Percentiles rank a stretch among this genome's conserved stretches.
These are phyloP conservation scores for Etheostoma perlongum DNA, from an alignment of 2,797 vertebrate species.

Conservation along the genomic window DNA sequence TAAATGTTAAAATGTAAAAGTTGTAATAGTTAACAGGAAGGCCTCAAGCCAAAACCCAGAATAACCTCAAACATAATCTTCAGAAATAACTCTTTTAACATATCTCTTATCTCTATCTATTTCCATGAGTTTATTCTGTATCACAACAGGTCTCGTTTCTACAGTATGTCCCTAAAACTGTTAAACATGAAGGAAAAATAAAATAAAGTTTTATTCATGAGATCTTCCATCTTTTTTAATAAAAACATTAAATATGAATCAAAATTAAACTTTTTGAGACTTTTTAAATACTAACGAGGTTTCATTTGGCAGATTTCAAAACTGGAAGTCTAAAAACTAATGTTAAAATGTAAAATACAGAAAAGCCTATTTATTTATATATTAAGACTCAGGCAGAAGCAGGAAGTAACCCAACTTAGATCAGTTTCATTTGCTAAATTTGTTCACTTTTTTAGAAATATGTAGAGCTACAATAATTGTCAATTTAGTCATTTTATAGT, in stretches of 20 bases:
- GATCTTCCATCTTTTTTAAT: background rate
- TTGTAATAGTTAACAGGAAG: slow-evolving; percentile 28
- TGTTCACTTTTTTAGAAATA: background rate
- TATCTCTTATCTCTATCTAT: background rate
- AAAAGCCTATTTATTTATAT: background rate
- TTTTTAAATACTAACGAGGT: background rate
- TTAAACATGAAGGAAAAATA: too few species aligned
- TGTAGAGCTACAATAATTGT: background rate
- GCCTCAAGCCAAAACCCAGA: slow-evolving; percentile 21
- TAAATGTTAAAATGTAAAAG: slow-evolving; percentile 12
- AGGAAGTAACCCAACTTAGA: background rate
- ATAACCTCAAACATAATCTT: background rate
- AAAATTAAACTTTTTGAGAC: background rate
- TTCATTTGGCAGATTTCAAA: background rate
- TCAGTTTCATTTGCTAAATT: background rate
- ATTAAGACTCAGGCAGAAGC: background rate
- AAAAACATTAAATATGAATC: background rate
- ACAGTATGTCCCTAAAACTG: background rate
- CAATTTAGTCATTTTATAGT: background rate
- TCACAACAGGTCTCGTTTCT: slow-evolving; percentile 5
- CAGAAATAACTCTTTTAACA: background rate
- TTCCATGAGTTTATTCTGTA: background rate
- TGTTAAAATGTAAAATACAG: background rate
- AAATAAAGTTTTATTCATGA: background rate
- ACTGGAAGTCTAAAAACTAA: background rate